phyloP scores from a whole-genome alignment of 2,113 vertebrate species.

The Dasyurus viverrinus region DNA sequence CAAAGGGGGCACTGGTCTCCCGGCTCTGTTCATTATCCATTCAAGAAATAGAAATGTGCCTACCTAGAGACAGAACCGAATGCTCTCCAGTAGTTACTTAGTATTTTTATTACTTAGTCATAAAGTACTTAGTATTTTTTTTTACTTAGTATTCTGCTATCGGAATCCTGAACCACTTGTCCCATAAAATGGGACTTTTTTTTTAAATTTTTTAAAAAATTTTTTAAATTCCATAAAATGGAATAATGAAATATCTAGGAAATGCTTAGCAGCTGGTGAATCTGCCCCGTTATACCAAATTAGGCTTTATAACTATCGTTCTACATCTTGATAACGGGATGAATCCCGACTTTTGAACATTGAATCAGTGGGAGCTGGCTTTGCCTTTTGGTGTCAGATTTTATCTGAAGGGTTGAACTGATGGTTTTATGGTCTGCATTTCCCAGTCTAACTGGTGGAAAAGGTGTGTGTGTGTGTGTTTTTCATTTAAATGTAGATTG shows the following conservation, averaged over 20 bases:
- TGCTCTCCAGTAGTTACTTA: not conserved
- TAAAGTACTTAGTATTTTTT: too few species aligned
- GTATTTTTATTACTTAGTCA: too few species aligned
- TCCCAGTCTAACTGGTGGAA: constrained; percentile 18
- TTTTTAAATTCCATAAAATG: not conserved
- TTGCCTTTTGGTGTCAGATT: not conserved
- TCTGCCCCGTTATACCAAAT: not conserved
- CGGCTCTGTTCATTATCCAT: not conserved
- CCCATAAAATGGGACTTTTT: not conserved
- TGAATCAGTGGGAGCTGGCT: not conserved
- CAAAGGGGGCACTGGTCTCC: not conserved
- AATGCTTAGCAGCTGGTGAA: not conserved
- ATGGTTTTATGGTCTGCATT: not conserved
- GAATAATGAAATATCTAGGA: not conserved
- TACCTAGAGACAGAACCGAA: not conserved
- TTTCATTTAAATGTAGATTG: not conserved
- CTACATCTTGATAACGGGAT: not conserved
- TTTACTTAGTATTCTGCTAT: not conserved
- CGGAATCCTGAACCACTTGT: not conserved
- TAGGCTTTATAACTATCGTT: not conserved
- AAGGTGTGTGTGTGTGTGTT: not conserved
- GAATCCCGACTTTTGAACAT: not conserved
- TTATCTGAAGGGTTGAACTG: not conserved
- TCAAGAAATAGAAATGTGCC: not conserved
- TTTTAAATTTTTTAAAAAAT: too few species aligned